Evolutionary conservation across 2,113 vertebrate species (phyloP), one percentile per base, ranked within the genome.

Genomic region (Nannobrachium achirus): DNA sequence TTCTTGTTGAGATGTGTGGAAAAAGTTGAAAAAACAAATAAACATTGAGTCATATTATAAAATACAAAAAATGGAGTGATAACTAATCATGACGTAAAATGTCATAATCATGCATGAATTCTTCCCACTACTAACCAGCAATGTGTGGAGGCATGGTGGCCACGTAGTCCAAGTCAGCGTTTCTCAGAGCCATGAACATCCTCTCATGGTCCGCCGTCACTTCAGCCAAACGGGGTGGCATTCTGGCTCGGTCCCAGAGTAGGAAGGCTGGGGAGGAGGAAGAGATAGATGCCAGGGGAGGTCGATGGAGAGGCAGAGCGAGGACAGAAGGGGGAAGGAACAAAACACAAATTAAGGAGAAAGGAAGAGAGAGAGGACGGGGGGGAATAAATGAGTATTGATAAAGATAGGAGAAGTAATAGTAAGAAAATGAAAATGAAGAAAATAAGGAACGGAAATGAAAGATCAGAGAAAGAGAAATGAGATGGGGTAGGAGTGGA

Each of bases 101-200:
- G n/a, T n/a, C n/a, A n/a, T 33, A 33, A 4, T 33, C 25, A 33
- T 33, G 25, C 25, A 33, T 33, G 25, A 38, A 52, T 39, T 66
- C 10, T 10, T 15, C 45, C 62, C 61, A 1, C 8, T 55, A 73
- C 80, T 59, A 45, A 95, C 95, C 90, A 8, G 79, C 96, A 1
- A 97, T 96, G 73, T 97, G 96, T 1, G 96, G 96, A 0, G 96
- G 95, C 93, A 97, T 95, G 33, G 93, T 94, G 0, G 95, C 95
- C 71, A 97, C 93, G 0, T 95, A 97, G 82, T 94, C 94, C 79
- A 97, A 88, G 1, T 92, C 95, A 0, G 94, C 96, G 7, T 92
- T 87, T 71, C 94, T 93, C 68, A 98, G 84, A 52, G 93, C 64
- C 0, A 84, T 81, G 82, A 94, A 89, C 96, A 97, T 98, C 69